Base-by-base conservation (phyloP, 1,140 invertebrate genomes). In the Zaprionus gabonicus region DNA sequence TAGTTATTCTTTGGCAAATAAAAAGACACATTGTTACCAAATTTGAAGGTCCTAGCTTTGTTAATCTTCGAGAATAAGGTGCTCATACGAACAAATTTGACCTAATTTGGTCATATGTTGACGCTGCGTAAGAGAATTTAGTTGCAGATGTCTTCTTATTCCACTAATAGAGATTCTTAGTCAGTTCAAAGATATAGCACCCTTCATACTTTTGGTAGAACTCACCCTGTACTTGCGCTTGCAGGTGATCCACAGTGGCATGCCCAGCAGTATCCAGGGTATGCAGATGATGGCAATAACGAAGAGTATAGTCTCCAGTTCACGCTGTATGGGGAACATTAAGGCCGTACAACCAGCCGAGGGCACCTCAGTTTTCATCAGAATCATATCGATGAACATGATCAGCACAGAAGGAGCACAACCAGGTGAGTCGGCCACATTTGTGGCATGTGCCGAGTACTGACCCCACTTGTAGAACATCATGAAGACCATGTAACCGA, bases 391-490 rank as follows among this genome's bases (percentile, higher is more conserved):
- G 86, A 98, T 98, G 90, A 98, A 97, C 23, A 96, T 95, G 59
- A 98, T 98, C 7, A 98, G 94, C n/a, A 98, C 96, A 0, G 96
- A 97, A 0, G 97, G 97, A 1, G 97, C 97, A 93, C 97, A 98
- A 3, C 94, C 94, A n/a, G 95, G 94, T 34, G 82, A 91, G 78
- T 93, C 93, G 53, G 91, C 85, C 74, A 91, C 31, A 93, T 93
- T 94, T 73, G 25, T 66, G 60, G 93, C 90, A 4, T 93, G 84
- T 6, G 94, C 94, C 68, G 95, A 95, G 92, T 97, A 99, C 27
- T 95, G 93, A 53, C 97, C 82, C 98, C 98, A 99, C 93, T 99
- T 99, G 83, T 96, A 95, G 91, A 99, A 96, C 94, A 99, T 96
- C 93, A 99, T 95, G 67, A 97, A 94, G 34, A 98, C 97, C 94